Evolutionary conservation across 2,888 invertebrate species (phyloP).

Genomic region (Azorinus chamasolen): DNA sequence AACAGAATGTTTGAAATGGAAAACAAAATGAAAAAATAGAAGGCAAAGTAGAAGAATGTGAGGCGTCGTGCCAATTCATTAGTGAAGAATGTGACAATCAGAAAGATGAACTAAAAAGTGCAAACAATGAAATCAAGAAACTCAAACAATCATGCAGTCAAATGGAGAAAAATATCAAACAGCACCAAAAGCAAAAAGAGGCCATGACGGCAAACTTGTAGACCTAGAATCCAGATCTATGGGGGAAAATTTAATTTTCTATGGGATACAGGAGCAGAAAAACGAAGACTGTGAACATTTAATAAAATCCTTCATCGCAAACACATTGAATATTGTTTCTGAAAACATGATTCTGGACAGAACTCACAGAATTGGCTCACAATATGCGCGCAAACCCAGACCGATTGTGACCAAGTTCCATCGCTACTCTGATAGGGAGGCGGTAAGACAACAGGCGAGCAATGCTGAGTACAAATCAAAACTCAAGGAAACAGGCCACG

Average conservation of each 20-base stretch:
- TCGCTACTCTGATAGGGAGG: constrained; percentile 19
- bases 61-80: too few species aligned
- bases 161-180: too few species aligned
- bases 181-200: too few species aligned
- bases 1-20: too few species aligned
- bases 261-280: constrained; percentile 19
- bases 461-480: not conserved
- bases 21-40: not conserved
- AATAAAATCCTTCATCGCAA: constrained; percentile 1
- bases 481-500: constrained; percentile 11
- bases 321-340: not conserved
- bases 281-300: constrained; percentile 10
- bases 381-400: constrained; percentile 9
- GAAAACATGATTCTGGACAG: constrained; percentile 9
- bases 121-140: too few species aligned
- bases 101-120: too few species aligned
- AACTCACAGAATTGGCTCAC: constrained; percentile 21
- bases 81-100: too few species aligned
- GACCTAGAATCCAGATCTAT: constrained; percentile 30
- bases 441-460: constrained; percentile 9
- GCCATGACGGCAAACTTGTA: constrained; percentile 5
- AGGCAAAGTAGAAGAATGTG: not conserved
- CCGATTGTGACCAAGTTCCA: constrained; percentile 38
- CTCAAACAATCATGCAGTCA: too few species aligned
- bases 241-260: constrained; percentile 31